Percentiles rank a stretch among this genome's conserved stretches.
Conservation (phyloP, 2,797 vertebrate genomes). For the Crypturellus tataupa region DNA sequence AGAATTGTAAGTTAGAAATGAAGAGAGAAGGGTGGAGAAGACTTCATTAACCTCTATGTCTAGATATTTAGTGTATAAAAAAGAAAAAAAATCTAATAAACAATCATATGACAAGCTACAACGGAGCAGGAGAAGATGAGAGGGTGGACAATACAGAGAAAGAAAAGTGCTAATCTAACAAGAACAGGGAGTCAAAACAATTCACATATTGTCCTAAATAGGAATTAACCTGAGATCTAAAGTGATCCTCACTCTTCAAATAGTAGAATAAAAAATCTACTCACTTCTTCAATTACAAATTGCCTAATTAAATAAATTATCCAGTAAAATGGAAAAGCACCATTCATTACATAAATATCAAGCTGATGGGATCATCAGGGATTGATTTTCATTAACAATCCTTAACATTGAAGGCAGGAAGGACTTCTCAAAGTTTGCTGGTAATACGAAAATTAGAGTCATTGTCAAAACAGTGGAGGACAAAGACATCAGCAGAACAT, state of each 20-base stretch:
- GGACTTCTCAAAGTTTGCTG: not conserved
- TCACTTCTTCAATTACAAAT: not conserved
- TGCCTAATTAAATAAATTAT: not conserved
- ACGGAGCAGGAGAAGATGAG: not conserved
- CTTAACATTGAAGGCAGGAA: not conserved
- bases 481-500: not conserved
- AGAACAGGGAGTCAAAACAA: not conserved
- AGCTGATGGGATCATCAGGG: not conserved
- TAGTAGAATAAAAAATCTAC: not conserved
- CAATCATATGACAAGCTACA: not conserved
- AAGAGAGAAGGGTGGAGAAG: not conserved
- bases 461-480: not conserved
- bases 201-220: not conserved
- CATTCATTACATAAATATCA: not conserved
- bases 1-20: conserved; percentile 9
- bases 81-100: not conserved
- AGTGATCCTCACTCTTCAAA: not conserved
- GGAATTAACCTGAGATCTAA: not conserved
- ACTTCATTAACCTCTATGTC: not conserved
- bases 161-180: not conserved
- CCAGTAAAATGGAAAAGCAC: not conserved
- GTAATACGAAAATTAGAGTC: not conserved
- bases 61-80: not conserved
- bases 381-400: not conserved
- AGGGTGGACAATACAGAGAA: not conserved